These are phyloP conservation scores for Bombylius discolor DNA, from an alignment of 2,888 invertebrate genomes.

Conservation along the genomic window DNA sequence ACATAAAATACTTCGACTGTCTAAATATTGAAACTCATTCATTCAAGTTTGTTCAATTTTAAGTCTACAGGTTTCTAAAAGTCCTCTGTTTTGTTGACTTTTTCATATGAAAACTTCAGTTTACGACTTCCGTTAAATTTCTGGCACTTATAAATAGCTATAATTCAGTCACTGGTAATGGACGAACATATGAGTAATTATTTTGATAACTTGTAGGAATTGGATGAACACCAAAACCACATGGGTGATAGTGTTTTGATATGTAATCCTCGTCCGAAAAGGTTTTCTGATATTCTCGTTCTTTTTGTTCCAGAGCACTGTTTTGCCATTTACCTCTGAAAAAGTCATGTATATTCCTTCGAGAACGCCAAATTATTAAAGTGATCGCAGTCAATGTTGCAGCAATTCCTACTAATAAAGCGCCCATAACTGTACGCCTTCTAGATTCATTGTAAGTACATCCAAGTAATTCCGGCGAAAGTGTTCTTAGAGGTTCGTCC, in stretches of 20 bases:
- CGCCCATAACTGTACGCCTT: constrained; percentile 67
- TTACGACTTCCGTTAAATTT: too few species aligned
- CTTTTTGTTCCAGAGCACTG: constrained; percentile 47
- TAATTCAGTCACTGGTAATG: constrained; percentile 84
- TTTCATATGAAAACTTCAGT: too few species aligned
- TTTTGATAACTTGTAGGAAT: constrained; percentile 33
- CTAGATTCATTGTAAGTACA: constrained; percentile 68
- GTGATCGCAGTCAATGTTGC: constrained; percentile 58
- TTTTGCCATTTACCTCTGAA: constrained; percentile 50
- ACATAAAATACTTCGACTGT: too few species aligned
- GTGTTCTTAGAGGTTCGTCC: constrained; percentile 51
- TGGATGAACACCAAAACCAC: constrained; percentile 32
- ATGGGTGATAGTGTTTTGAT: constrained; percentile 31
- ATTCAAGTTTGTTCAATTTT: too few species aligned
- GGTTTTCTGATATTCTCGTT: constrained; percentile 80
- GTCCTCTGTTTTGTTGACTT: too few species aligned
- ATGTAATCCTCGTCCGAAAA: constrained; percentile 75
- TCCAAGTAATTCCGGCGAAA: constrained; percentile 65
- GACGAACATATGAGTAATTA: constrained; percentile 38
- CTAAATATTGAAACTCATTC: too few species aligned
- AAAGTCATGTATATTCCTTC: constrained; percentile 64
- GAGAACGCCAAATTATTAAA: constrained; percentile 63
- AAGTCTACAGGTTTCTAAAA: too few species aligned
- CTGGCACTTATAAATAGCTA: constrained; percentile 33
- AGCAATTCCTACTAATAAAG: constrained; percentile 59